Evolutionary conservation across 2,888 invertebrate genomes (phyloP).

Genomic region (Mesodorylaimus sp.): DNA sequence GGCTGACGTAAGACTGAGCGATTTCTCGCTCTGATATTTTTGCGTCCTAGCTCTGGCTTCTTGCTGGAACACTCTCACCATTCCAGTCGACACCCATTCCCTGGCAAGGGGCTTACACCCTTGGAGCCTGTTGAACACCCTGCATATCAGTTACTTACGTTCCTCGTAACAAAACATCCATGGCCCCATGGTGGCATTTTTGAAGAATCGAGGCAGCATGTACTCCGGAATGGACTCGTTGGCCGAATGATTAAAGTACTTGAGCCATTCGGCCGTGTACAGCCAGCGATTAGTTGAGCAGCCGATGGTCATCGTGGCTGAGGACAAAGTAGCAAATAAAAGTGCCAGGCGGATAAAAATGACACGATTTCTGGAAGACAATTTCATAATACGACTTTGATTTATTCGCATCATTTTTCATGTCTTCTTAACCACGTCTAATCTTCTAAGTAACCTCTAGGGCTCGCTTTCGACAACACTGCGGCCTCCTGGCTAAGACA

Average conservation of each 20-base stretch:
- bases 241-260: slow-evolving; percentile 17
- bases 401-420: too few species aligned
- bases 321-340: neutral
- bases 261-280: slow-evolving; percentile 26
- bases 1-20: too few species aligned
- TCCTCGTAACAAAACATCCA: slow-evolving; percentile 26
- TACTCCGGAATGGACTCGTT: slow-evolving; percentile 13
- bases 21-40: too few species aligned
- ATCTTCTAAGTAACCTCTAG: too few species aligned
- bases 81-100: too few species aligned
- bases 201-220: slow-evolving; percentile 15
- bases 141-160: slow-evolving; percentile 19
- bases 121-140: too few species aligned
- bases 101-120: too few species aligned
- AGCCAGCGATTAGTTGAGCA: slow-evolving; percentile 24
- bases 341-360: neutral
- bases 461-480: too few species aligned
- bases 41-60: too few species aligned
- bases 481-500: too few species aligned
- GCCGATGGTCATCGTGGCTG: neutral
- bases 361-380: neutral
- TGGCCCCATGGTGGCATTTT: slow-evolving; percentile 28
- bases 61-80: too few species aligned
- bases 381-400: neutral
- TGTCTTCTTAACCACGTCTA: too few species aligned